Percentiles rank a stretch among this genome's conserved stretches.
These are phyloP conservation scores for Heliconius charithonia DNA, from an alignment of 2,888 invertebrate genomes.

Conservation along the genomic window DNA sequence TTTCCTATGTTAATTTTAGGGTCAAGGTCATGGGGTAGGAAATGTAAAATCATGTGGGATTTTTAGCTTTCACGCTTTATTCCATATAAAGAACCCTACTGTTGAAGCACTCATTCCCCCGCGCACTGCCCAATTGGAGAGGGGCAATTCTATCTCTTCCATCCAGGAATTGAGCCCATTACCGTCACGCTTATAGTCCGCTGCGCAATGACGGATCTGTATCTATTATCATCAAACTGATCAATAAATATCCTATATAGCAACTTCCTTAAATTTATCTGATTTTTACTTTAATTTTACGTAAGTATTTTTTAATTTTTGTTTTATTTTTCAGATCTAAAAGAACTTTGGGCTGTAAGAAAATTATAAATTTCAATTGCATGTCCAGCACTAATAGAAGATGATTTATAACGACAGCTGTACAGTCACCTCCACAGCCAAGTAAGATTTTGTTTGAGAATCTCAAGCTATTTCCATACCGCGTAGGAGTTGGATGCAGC, in stretches of 20 bases:
- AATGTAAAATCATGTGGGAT: background rate
- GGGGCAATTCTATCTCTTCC: too few relatives aligned
- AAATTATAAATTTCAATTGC: constrained; percentile 1
- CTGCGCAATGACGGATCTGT: too few relatives aligned
- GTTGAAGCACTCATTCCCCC: too few relatives aligned
- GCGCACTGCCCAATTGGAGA: too few relatives aligned
- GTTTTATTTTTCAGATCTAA: background rate
- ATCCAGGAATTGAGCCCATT: too few relatives aligned
- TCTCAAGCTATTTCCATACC: constrained; percentile 39
- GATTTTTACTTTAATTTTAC: background rate
- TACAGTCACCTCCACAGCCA: constrained; percentile 5
- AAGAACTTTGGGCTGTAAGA: background rate
- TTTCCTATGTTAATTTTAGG: background rate
- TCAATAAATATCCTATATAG: background rate
- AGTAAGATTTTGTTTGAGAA: constrained; percentile 19
- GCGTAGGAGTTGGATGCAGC: constrained; percentile 38
- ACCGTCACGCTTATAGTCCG: too few relatives aligned
- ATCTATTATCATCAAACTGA: background rate
- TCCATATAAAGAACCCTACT: background rate
- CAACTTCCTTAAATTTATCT: background rate
- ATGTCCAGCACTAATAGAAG: background rate
- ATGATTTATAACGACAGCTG: constrained; percentile 20
- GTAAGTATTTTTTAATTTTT: background rate
- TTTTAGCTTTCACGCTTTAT: background rate
- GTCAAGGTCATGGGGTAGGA: background rate